A percentile compares a stretch with the other conserved stretches of the same genome.
Evolutionary conservation across 1,140 invertebrate species (phyloP).

Genomic region (Homalodisca vitripennis): DNA sequence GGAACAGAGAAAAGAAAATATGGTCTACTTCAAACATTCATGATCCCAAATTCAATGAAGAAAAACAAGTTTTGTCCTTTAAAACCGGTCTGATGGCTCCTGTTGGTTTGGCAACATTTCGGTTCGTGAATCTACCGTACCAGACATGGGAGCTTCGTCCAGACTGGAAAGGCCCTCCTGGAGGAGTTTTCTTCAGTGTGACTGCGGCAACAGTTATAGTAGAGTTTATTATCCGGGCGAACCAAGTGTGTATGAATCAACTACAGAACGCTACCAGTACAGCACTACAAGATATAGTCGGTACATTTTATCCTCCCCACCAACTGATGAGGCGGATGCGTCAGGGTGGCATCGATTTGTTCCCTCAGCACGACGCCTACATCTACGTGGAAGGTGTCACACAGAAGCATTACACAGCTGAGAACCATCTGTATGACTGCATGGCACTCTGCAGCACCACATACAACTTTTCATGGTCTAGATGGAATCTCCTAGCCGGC

Average conservation of each 20-base stretch:
- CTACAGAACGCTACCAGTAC: constrained; percentile 57
- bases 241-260: constrained; percentile 54
- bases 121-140: constrained; percentile 78
- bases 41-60: constrained; percentile 81
- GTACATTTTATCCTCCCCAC: constrained; percentile 54
- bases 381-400: constrained; percentile 76
- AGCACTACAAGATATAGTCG: constrained; percentile 55
- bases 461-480: constrained; percentile 85
- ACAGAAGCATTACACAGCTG: constrained; percentile 71
- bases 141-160: constrained; percentile 83
- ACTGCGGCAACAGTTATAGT: constrained; percentile 66
- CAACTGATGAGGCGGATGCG: constrained; percentile 61
- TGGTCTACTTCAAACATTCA: constrained; percentile 78
- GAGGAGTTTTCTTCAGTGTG: constrained; percentile 59
- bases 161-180: constrained; percentile 54
- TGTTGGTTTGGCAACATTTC: constrained; percentile 69
- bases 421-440: constrained; percentile 78
- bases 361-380: constrained; percentile 80
- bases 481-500: constrained; percentile 75
- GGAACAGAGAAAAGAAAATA: constrained; percentile 57
- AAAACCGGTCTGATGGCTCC: constrained; percentile 70
- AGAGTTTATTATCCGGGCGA: constrained; percentile 58
- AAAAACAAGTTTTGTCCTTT: constrained; percentile 73
- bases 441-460: constrained; percentile 74
- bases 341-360: constrained; percentile 81